Conservation (phyloP, 2,113 vertebrate genomes). For the Ptilonorhynchus violaceus region DNA sequence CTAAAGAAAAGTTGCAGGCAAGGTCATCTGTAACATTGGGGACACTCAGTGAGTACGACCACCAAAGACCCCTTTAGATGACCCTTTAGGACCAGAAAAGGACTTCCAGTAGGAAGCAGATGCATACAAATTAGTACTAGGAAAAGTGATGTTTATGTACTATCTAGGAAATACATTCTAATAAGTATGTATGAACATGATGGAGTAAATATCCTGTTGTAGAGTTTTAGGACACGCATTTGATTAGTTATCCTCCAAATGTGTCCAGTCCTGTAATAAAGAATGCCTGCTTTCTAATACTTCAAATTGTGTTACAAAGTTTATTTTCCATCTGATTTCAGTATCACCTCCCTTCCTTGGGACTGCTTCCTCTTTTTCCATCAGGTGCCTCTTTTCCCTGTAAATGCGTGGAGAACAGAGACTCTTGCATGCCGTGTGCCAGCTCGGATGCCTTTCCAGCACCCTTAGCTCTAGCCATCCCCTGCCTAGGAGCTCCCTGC, state of each 20-base stretch:
- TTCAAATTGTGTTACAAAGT: not conserved
- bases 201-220: not conserved
- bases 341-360: not conserved
- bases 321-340: not conserved
- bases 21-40: not conserved
- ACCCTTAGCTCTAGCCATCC: not conserved
- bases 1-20: not conserved
- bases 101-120: not conserved
- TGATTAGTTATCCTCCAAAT: not conserved
- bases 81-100: not conserved
- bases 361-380: not conserved
- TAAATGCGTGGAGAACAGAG: not conserved
- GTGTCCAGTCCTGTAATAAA: not conserved
- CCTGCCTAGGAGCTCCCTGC: not conserved
- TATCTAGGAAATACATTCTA: not conserved
- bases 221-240: not conserved
- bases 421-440: not conserved
- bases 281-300: not conserved
- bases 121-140: not conserved
- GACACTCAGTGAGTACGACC: not conserved
- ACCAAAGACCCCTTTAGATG: not conserved
- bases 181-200: not conserved
- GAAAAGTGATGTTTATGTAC: not conserved
- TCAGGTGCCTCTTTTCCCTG: not conserved
- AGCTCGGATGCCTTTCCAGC: fast-evolving